Percentiles rank a stretch among this genome's conserved stretches.
Evolutionary conservation across 2,888 invertebrate species (phyloP).

Genomic region (Pyralis farinalis): DNA sequence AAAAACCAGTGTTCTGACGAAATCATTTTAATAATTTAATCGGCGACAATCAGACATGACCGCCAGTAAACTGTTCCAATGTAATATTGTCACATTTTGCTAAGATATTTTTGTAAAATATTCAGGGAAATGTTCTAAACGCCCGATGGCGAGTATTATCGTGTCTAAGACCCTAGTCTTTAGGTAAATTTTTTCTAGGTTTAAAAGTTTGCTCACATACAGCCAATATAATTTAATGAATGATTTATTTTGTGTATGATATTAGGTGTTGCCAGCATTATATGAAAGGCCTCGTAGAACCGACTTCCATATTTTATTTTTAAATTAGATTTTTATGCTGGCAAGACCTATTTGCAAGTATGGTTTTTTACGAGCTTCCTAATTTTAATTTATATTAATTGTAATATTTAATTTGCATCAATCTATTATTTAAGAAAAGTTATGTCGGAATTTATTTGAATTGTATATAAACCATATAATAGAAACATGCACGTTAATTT

Average conservation of each 20-base stretch:
- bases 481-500: slow-evolving; percentile 3
- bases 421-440: slow-evolving; percentile 25
- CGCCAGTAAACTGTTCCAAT: neutral
- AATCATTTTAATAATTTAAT: too few species aligned
- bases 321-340: slow-evolving; percentile 3
- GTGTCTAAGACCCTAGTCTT: slow-evolving; percentile 65
- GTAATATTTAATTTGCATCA: slow-evolving; percentile 28
- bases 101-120: slow-evolving; percentile 53
- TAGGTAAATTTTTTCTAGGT: slow-evolving; percentile 60
- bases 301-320: slow-evolving; percentile 8
- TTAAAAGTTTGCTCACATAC: slow-evolving; percentile 60
- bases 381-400: slow-evolving; percentile 23
- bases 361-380: slow-evolving; percentile 33
- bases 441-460: slow-evolving; percentile 16
- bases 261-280: slow-evolving; percentile 24
- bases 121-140: slow-evolving; percentile 27
- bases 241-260: slow-evolving; percentile 17
- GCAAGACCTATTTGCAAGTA: slow-evolving; percentile 15
- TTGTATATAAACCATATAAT: slow-evolving; percentile 17
- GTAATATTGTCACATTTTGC: slow-evolving; percentile 24
- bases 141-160: slow-evolving; percentile 46
- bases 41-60: too few species aligned
- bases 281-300: slow-evolving; percentile 5
- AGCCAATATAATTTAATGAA: slow-evolving; percentile 39
- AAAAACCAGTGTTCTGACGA: too few species aligned